Base-by-base conservation (phyloP, 2,797 vertebrate genomes). In the Cossypha polioptera region DNA sequence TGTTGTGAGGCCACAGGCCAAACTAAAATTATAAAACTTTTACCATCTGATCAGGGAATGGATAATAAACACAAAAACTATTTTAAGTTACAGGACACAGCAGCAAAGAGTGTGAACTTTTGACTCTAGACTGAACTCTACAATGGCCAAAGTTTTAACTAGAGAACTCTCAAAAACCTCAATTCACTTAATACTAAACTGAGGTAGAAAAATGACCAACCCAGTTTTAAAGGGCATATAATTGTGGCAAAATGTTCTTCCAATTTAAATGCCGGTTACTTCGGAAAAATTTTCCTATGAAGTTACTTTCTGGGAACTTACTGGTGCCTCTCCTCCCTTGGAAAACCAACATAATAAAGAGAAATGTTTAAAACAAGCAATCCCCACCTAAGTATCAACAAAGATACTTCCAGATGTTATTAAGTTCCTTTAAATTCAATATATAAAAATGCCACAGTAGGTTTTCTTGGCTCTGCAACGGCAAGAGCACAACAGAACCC, bases 401-500 rank as follows among this genome's bases (percentile, higher is more conserved):
- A 71, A 94, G 50, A 79, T 22, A 69, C 72, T 68, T 51, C 89
- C 86, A 79, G 83, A 54, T 4, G 0, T 68, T 79, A 80, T 71
- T 19, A 43, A 84, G 72, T 66, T 67, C 94, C 89, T 96, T 97
- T 92, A 96, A 96, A 95, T 88, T 72, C 83, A 57, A 47, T 92
- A 95, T 90, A 91, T 90, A 63, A 88, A 96, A 96, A 90, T 67
- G 80, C 74, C 82, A 72, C 91, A 53, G 72, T 66, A 38, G 87
- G 89, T 92, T 87, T 77, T 35, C 94, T 95, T 97, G 96, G 96
- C 96, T 95, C 92, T 90, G 91, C 78, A 47, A 42, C 13, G 62
- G 67, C 48, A 47, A 47, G 86, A 81, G 91, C 83, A 97, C 97
- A 97, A 97, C 66, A 51, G 90, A 53, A 88, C 45, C 96, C 96